Evolutionary conservation across 2,113 vertebrate species (phyloP).

Genomic region (Cryptomyrus ogoouensis): DNA sequence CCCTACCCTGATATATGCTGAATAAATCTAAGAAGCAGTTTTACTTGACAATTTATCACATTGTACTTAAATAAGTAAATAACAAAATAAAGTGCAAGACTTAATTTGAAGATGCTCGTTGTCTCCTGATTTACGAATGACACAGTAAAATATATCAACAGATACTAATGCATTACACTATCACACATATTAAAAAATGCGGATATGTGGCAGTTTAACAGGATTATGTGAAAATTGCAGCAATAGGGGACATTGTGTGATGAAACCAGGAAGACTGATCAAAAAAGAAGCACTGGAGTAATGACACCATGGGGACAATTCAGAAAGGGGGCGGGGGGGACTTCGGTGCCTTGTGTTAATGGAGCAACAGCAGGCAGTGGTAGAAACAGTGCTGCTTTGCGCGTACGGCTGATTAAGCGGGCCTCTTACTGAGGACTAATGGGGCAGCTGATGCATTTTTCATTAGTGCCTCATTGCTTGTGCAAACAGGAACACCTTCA

Average conservation of each 20-base stretch:
- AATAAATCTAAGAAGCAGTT: constrained; percentile 3
- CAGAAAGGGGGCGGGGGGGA: neutral
- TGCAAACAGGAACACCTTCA: constrained; percentile 33
- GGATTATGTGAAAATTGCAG: neutral
- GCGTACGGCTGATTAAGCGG: constrained; percentile 19
- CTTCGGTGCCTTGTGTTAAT: constrained; percentile 10
- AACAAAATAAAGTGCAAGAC: constrained; percentile 26
- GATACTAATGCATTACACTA: neutral
- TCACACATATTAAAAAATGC: neutral
- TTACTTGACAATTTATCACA: constrained; percentile 12
- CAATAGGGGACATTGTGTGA: neutral
- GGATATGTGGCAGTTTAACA: neutral
- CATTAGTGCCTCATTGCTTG: constrained; percentile 41
- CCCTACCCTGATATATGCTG: neutral
- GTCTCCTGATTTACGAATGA: neutral
- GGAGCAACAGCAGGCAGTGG: constrained; percentile 7
- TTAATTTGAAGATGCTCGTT: neutral
- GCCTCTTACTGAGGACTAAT: constrained; percentile 32
- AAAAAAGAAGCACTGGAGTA: neutral
- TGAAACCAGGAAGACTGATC: neutral
- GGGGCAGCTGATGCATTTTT: constrained; percentile 37
- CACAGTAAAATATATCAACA: neutral
- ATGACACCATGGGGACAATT: constrained; percentile 2
- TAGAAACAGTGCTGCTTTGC: neutral
- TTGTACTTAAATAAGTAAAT: constrained; percentile 24